Percentiles rank a stretch among this genome's conserved stretches.
phyloP scores from a whole-genome alignment of 2,113 vertebrate species.

The Accipiter virgatus region DNA sequence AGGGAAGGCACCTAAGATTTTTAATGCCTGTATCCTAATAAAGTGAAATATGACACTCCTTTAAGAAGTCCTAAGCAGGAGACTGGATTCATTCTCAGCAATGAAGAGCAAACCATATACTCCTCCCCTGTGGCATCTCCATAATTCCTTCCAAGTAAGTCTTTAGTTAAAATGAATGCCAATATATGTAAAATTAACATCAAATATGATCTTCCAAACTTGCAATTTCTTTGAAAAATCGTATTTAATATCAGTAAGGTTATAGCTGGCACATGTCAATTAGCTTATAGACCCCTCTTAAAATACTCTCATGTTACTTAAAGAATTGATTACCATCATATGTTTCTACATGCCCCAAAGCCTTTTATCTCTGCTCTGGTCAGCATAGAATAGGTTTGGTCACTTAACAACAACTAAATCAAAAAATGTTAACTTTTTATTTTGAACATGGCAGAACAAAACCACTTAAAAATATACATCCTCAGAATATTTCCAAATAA shows the following conservation, averaged over 20 bases:
- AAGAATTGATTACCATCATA: neutral
- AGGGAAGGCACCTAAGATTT: neutral
- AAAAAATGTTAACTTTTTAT: neutral
- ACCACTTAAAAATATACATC: neutral
- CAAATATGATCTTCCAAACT: neutral
- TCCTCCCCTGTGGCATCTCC: neutral
- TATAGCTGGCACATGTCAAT: neutral
- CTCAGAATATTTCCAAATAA: neutral
- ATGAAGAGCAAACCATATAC: neutral
- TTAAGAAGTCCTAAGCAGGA: neutral
- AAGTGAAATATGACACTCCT: neutral
- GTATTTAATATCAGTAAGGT: neutral
- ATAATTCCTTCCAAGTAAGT: neutral
- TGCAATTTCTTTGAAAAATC: neutral
- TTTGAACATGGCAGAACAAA: neutral
- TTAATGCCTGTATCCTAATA: neutral
- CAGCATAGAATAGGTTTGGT: neutral
- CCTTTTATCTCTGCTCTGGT: neutral
- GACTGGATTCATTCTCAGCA: neutral
- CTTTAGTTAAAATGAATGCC: neutral
- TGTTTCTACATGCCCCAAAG: neutral
- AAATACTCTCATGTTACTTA: neutral
- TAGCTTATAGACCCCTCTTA: neutral
- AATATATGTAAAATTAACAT: neutral
- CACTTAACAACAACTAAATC: neutral